Conservation (phyloP, 1,140 invertebrate species). For the Copidosoma floridanum region DNA sequence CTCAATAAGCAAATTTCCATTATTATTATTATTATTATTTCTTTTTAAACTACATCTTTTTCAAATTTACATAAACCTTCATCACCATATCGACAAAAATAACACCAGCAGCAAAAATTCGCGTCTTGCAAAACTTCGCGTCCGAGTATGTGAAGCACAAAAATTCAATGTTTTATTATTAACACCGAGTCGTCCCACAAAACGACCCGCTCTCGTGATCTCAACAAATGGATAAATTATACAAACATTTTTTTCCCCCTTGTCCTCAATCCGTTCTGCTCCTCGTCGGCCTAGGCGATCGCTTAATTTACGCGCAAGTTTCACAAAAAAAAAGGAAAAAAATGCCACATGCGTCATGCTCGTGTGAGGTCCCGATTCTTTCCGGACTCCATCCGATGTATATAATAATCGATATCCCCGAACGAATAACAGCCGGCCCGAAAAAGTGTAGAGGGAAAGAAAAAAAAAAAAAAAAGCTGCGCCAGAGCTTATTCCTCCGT, state of each 20-base stretch:
- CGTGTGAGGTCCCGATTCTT: conserved; percentile 22
- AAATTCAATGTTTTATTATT: conserved; percentile 22
- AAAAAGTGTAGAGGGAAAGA: not conserved
- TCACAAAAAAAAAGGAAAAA: too few relatives aligned
- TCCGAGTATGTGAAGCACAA: too few relatives aligned
- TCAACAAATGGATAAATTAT: conserved; percentile 23
- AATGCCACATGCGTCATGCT: too few relatives aligned
- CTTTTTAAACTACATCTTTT: too few relatives aligned
- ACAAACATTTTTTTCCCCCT: conserved; percentile 20
- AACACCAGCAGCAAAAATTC: too few relatives aligned
- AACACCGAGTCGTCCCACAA: conserved; percentile 12
- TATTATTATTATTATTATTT: too few relatives aligned
- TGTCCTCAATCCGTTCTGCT: conserved; percentile 5
- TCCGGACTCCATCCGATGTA: conserved; percentile 11
- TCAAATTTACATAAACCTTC: too few relatives aligned
- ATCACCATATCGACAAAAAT: too few relatives aligned
- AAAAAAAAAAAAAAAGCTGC: conserved; percentile 3
- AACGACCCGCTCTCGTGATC: conserved; percentile 8
- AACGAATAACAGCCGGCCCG: too few relatives aligned
- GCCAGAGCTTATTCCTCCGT: conserved; percentile 4
- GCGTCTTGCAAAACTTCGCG: too few relatives aligned
- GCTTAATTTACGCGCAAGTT: conserved; percentile 10
- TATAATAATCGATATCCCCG: conserved; percentile 22
- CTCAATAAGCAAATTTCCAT: too few relatives aligned
- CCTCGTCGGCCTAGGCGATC: conserved; percentile 16